Percentiles rank a stretch among this genome's conserved stretches.
phyloP scores from a whole-genome alignment of 2,888 invertebrate genomes.

The Spialia ferax region DNA sequence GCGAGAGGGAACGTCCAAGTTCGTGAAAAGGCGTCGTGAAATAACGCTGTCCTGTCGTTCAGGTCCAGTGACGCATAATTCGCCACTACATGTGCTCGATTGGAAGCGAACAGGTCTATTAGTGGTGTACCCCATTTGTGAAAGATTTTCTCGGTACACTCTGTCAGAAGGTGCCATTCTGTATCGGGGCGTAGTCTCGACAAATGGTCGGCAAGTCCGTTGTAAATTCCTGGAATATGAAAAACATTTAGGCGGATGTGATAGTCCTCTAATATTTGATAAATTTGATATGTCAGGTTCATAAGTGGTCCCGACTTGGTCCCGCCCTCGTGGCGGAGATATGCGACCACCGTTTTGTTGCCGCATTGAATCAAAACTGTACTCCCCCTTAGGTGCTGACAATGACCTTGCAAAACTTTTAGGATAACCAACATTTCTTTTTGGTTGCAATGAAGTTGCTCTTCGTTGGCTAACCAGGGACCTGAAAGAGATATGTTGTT shows the following conservation, averaged over 20 bases:
- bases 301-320: background rate
- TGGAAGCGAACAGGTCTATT: background rate
- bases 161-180: background rate
- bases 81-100: background rate
- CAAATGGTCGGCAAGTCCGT: background rate
- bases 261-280: background rate
- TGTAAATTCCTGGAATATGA: conserved; percentile 7
- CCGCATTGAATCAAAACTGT: background rate
- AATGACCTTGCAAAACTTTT: conserved; percentile 6
- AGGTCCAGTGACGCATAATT: background rate
- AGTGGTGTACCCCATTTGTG: background rate
- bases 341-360: background rate
- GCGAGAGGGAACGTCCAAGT: background rate
- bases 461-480: background rate
- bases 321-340: background rate
- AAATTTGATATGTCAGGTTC: background rate
- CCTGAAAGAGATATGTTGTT: background rate
- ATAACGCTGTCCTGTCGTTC: background rate
- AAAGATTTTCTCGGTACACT: background rate
- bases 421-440: background rate
- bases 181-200: background rate
- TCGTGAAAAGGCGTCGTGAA: conserved; percentile 3
- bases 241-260: background rate
- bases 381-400: background rate
- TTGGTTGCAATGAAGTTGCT: conserved; percentile 10